Conservation (phyloP, 2,797 vertebrate species). For the Hydrophis major region DNA sequence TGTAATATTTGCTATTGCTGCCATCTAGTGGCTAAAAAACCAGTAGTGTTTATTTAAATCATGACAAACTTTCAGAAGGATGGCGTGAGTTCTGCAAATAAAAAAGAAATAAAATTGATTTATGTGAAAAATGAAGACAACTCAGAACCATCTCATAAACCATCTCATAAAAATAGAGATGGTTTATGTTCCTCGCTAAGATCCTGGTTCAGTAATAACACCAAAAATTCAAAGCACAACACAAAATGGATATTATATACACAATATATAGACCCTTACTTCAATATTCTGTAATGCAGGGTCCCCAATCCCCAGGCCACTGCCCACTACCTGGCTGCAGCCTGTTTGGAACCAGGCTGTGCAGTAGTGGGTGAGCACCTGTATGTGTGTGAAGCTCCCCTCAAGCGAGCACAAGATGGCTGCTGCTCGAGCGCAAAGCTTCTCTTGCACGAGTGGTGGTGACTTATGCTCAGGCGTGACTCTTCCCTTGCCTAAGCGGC, state of each 20-base stretch:
- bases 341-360: too few relatives aligned
- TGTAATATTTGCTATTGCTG: conserved; percentile 39
- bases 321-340: neutral
- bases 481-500: neutral
- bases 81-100: neutral
- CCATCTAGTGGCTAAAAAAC: conserved; percentile 58
- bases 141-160: neutral
- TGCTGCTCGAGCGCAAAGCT: neutral
- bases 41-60: neutral
- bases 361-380: too few relatives aligned
- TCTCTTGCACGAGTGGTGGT: rapidly evolving
- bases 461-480: too few relatives aligned
- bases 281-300: neutral
- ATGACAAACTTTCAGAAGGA: neutral
- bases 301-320: too few relatives aligned
- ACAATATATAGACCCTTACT: neutral
- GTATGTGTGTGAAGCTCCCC: neutral
- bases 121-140: neutral
- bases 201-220: neutral
- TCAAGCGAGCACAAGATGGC: neutral
- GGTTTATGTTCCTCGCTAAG: neutral
- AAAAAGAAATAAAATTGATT: neutral
- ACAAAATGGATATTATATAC: neutral
- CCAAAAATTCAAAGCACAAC: neutral
- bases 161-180: neutral